Evolutionary conservation across 2,888 invertebrate species (phyloP).

Genomic region (Julus scandinavius): DNA sequence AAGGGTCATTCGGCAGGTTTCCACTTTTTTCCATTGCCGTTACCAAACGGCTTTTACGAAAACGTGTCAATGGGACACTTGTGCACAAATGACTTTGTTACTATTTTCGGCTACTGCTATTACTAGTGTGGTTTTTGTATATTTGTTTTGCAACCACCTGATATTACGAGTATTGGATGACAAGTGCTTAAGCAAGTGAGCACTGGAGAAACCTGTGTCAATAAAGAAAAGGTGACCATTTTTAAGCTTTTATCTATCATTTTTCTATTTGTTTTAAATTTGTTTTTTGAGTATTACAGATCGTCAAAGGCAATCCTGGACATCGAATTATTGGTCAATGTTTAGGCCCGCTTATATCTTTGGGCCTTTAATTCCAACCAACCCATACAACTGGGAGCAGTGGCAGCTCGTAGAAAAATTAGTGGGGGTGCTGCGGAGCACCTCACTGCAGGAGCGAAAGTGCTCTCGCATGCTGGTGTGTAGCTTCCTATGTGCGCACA

Average conservation of each 20-base stretch:
- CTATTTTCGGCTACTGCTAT: slow-evolving; percentile 40
- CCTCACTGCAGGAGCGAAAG: no score
- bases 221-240: slow-evolving; percentile 36
- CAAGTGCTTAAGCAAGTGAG: neutral
- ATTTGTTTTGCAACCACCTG: slow-evolving; percentile 41
- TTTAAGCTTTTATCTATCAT: neutral
- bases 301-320: no score
- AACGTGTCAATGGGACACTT: neutral
- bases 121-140: slow-evolving; percentile 41
- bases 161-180: slow-evolving; percentile 23
- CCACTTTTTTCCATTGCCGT: neutral
- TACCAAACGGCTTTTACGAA: neutral
- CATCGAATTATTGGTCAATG: no score
- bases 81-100: slow-evolving; percentile 47
- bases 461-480: no score
- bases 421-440: no score
- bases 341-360: no score
- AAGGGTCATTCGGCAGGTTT: neutral
- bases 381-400: no score
- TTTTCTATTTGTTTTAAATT: neutral
- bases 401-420: no score
- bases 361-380: no score
- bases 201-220: slow-evolving; percentile 29
- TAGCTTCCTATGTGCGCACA: no score
- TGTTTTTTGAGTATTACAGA: no score